phyloP scores from a whole-genome alignment of 1,140 invertebrate species.

The Conopomorpha cramerella region DNA sequence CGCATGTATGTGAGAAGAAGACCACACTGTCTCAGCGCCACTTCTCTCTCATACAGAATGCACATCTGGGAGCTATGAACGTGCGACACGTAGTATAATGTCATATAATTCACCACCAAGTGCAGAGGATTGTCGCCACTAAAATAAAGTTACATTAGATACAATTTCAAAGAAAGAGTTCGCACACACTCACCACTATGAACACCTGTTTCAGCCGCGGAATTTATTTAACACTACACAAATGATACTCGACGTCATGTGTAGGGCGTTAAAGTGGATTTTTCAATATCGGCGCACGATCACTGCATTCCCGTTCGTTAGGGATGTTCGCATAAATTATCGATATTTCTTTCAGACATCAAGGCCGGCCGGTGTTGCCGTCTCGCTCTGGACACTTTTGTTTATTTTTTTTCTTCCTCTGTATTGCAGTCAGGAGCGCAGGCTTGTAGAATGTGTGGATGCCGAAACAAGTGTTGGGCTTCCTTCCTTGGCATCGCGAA shows the following conservation, averaged over 20 bases:
- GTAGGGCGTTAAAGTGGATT: constrained; percentile 7
- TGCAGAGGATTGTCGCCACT: constrained; percentile 4
- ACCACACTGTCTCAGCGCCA: too few relatives aligned
- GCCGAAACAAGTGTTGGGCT: constrained; percentile 21
- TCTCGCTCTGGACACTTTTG: constrained; percentile 47
- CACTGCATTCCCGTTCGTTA: constrained; percentile 42
- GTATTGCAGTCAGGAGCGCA: too few relatives aligned
- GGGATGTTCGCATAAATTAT: constrained; percentile 58
- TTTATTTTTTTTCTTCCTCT: constrained; percentile 45
- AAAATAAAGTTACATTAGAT: constrained; percentile 8
- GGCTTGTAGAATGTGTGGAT: constrained; percentile 22
- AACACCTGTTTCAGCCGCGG: constrained; percentile 55
- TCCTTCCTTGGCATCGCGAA: constrained; percentile 13
- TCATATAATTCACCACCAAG: constrained; percentile 5
- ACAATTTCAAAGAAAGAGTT: constrained; percentile 1
- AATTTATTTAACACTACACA: constrained; percentile 18
- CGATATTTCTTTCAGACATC: constrained; percentile 40
- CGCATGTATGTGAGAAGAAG: too few relatives aligned
- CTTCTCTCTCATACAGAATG: constrained; percentile 28
- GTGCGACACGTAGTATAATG: constrained; percentile 11
- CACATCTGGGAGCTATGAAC: constrained; percentile 55
- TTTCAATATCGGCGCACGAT: constrained; percentile 6
- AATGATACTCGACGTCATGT: constrained; percentile 13
- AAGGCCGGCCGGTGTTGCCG: constrained; percentile 21
- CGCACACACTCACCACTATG: constrained; percentile 25